Evolutionary conservation across 1,140 invertebrate species (phyloP), one percentile per base, ranked within the genome.

Genomic region (Drosophila fuyamai): DNA sequence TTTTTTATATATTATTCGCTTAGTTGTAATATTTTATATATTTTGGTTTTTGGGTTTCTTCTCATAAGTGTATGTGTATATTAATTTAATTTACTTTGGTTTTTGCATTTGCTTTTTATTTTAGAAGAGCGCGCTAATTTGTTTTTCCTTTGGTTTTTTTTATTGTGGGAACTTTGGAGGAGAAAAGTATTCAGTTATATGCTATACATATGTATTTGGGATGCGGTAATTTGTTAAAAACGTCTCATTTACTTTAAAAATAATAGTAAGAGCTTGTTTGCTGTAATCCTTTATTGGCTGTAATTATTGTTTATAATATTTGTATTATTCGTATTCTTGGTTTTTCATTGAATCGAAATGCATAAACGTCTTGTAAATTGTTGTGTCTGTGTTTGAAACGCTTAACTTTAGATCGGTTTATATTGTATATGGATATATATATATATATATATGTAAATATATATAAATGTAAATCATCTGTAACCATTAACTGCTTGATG

Each of bases 61-160:
- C 62, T 72, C 76, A 73, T 79, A 76, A 57, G 46, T 35, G 62
- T 74, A 68, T 61, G 53, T 78, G 53, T 78, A 41, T 57, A 60
- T 72, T 75, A 56, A 75, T 72, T 66, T 67, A 63, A 78, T 68
- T 62, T 60, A 53, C 51, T 36, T 46, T 58, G 44, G 65, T 71
- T 35, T 71, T 40, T 68, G 54, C 54, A 32, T 47, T 58, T 63
- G 60, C 38, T 58, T 62, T 72, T 48, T 56, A 35, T 63, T 55
- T 73, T 76, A 71, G 59, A 83, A 88, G 82, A 85, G 78, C 82
- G 82, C 81, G 61, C 82, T 86, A 68, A 86, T 55, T 74, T 77
- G 47, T 79, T 38, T 23, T 36, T 36, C 36, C 29, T 40, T 35
- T 36, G 32, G 9, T 10, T 41, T 16, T 36, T 51, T 50, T 27